Evolutionary conservation across 2,113 vertebrate genomes (phyloP).

Genomic region (Oncorhynchus keta): DNA sequence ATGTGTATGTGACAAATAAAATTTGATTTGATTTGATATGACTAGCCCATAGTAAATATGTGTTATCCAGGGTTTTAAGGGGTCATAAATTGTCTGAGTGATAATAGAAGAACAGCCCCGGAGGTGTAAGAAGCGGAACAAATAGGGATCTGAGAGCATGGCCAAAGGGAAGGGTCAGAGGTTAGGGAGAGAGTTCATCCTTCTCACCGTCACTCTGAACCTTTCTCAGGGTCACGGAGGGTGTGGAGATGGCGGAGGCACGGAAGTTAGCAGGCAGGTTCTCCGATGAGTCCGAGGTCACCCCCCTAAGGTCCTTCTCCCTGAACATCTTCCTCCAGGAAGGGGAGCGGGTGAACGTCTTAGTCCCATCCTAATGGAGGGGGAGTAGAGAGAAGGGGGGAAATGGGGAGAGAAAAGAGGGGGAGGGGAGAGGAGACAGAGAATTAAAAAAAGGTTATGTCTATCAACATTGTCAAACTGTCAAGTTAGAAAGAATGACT

Average conservation of each 20-base stretch:
- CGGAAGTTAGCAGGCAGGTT: constrained; percentile 91
- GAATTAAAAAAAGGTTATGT: neutral
- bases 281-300: constrained; percentile 89
- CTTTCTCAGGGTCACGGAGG: constrained; percentile 87
- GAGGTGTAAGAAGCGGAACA: neutral
- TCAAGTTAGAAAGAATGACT: neutral
- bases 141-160: constrained; percentile 8
- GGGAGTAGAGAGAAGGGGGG: neutral
- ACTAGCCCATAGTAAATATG: too few species aligned
- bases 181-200: neutral
- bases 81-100: neutral
- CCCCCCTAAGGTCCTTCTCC: constrained; percentile 89
- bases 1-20: too few species aligned
- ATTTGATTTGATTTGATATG: too few species aligned
- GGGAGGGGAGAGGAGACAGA: too few species aligned
- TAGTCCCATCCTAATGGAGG: constrained; percentile 78
- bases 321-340: constrained; percentile 94
- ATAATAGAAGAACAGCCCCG: constrained; percentile 25
- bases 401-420: neutral
- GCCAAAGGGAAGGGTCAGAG: constrained; percentile 13
- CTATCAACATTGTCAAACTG: neutral
- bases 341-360: constrained; percentile 91
- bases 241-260: constrained; percentile 86
- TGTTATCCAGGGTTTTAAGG: neutral
- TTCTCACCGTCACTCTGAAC: constrained; percentile 86